Evolutionary conservation across 2,888 invertebrate species (phyloP), one percentile per base, ranked within the genome.

Genomic region (Epiblema foenella): DNA sequence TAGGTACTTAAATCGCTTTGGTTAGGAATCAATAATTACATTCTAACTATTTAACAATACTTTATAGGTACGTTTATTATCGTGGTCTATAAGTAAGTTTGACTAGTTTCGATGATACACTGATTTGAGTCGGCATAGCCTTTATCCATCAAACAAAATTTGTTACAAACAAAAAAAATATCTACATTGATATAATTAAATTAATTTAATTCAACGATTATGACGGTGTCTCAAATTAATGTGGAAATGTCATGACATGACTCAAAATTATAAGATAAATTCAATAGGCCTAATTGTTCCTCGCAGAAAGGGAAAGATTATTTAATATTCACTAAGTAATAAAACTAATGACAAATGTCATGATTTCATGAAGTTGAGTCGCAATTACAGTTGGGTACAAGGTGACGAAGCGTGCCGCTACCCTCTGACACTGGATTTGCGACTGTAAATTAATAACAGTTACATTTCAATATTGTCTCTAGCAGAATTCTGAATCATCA

Each of bases 251-350:
- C 52, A 79, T 82, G 83, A 81, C 81, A 84, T 84, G 83, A 83
- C 81, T 78, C 81, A 84, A 81, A 80, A 80, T 78, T 76, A 79
- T 83, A 81, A 81, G 77, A 79, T 86, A 46, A 65, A 84, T 83
- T 81, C 77, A 78, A 88, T 89, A 89, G 89, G 89, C 89, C 89
- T 87, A 84, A 77, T 78, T 77, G 83, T 86, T 84, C 84, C 86
- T 84, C 86, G 65, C 68, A 80, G 81, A 81, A 88, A 83, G 85
- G 86, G 82, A 86, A 83, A 64, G 60, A 52, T 15, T n/a, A 46
- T 46, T 46, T n/a, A 46, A 46, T 7, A 12, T 15, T 12, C 1
- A n/a, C n/a, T n/a, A n/a, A n/a, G n/a, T 46, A 8, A n/a, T 46
- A n/a, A 46, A 46, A 46, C 1, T 33, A 33, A 33, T 46, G 7